phyloP scores from a whole-genome alignment of 2,888 invertebrate genomes.

The Xylocampa areola region DNA sequence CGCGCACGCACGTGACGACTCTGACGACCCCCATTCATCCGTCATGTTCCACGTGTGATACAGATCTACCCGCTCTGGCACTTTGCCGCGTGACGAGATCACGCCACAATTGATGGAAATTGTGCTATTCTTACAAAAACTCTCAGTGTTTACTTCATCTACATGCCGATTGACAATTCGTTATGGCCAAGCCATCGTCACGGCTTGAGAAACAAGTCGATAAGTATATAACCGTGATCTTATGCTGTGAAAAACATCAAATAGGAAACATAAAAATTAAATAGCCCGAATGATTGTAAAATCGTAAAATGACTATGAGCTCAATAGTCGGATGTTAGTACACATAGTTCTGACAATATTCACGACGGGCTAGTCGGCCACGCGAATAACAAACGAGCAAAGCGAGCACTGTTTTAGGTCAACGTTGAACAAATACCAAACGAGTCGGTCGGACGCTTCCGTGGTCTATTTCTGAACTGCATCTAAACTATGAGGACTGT shows the following conservation, averaged over 20 bases:
- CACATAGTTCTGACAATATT: slow-evolving; percentile 65
- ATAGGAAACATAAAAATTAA: slow-evolving; percentile 28
- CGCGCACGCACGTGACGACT: slow-evolving; percentile 73
- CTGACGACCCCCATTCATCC: slow-evolving; percentile 79
- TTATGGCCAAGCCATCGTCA: slow-evolving; percentile 18
- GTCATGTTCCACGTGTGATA: slow-evolving; percentile 80
- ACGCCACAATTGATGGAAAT: slow-evolving; percentile 72
- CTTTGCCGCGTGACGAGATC: slow-evolving; percentile 82
- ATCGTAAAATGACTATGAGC: slow-evolving; percentile 39
- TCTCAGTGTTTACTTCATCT: slow-evolving; percentile 50
- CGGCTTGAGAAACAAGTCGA: neutral
- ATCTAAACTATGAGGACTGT: slow-evolving; percentile 81
- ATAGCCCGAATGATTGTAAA: slow-evolving; percentile 40
- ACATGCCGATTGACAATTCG: slow-evolving; percentile 39
- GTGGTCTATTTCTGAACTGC: slow-evolving; percentile 88
- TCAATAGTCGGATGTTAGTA: slow-evolving; percentile 58
- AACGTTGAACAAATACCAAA: slow-evolving; percentile 90
- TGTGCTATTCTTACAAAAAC: slow-evolving; percentile 60
- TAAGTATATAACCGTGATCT: slow-evolving; percentile 12
- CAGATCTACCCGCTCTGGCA: slow-evolving; percentile 80
- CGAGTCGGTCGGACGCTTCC: slow-evolving; percentile 89
- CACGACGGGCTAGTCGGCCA: slow-evolving; percentile 75
- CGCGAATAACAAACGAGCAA: slow-evolving; percentile 88
- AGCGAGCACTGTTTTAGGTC: slow-evolving; percentile 89
- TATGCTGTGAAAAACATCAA: slow-evolving; percentile 19